Evolutionary conservation across 2,113 vertebrate species (phyloP), one percentile per base, ranked within the genome.

Genomic region (Eublepharis macularius): DNA sequence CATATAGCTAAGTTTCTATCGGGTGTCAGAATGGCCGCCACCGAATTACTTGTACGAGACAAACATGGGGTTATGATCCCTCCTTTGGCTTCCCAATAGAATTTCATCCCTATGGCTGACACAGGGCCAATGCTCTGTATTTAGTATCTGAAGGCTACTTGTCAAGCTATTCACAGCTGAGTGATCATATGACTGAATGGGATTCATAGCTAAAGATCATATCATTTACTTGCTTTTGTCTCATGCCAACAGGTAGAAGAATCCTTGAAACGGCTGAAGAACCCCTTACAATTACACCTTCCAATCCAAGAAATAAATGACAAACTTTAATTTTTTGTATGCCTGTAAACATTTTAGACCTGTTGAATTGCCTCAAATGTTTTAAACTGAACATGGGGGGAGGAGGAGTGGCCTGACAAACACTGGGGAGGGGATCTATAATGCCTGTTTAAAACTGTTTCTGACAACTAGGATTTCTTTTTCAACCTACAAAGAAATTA

Each of bases 241-340:
- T 93, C 60, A 26, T 32, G 2, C 2, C 81, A 12, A 79, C 93
- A 99, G 98, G 96, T 97, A 73, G 97, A 98, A 91, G 96, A 97
- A 51, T 97, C 98, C 78, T 93, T 99, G 87, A 96, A 86, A 79
- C 96, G 94, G 5, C 93, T 98, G 86, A 97, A 95, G 69, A 95
- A 95, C 6, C 95, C 97, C 54, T 96, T 97, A 76, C 93, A 87
- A 24, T 94, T 97, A 80, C 96, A 87, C 82, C 94, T 97, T 26
- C 97, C 97, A 9, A 85, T 97, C 39, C 95, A 98, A 86, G 96
- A 97, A 82, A 94, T 98, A 63, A 90, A 13, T 39, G 86, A 94
- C 83, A 97, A 95, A 96, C 94, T 97, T 74, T 94, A 89, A 93
- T 12, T 63, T 41, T 87, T 81, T 91, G 90, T 90, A 87, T 91